A percentile compares a stretch with the other conserved stretches of the same genome.
phyloP scores from a whole-genome alignment of 2,888 invertebrate species.

The Tubulanus polymorphus region DNA sequence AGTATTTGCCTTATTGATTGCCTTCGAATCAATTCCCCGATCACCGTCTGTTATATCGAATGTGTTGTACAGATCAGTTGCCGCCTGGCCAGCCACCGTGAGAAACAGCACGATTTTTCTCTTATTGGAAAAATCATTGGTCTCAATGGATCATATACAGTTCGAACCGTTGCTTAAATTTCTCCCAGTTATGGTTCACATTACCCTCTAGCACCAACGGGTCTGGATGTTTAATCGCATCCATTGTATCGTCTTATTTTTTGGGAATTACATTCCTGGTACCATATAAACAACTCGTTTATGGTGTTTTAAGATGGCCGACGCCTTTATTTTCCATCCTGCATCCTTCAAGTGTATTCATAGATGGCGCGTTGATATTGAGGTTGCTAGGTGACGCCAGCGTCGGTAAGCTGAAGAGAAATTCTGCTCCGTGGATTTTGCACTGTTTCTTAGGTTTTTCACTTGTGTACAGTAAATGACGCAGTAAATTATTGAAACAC shows the following conservation, averaged over 20 bases:
- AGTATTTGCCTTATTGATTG: too few relatives aligned
- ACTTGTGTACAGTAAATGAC: too few relatives aligned
- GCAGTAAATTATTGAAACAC: too few relatives aligned
- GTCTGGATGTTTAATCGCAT: background rate
- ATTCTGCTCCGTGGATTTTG: too few relatives aligned
- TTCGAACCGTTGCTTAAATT: background rate
- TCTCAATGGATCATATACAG: background rate
- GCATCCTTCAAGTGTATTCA: too few relatives aligned
- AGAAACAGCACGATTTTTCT: background rate
- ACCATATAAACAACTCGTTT: background rate
- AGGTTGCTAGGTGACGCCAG: too few relatives aligned
- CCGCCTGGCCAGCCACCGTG: background rate
- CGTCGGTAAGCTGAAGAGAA: too few relatives aligned
- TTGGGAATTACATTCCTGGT: background rate
- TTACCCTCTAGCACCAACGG: background rate
- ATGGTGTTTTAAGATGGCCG: background rate
- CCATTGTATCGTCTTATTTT: background rate
- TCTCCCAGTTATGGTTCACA: background rate
- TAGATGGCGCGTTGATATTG: too few relatives aligned
- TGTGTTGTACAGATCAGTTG: background rate
- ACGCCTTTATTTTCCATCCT: slow-evolving; percentile 3
- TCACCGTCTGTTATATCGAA: background rate
- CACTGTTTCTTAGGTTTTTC: too few relatives aligned
- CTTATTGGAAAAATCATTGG: background rate
- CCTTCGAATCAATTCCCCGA: too few relatives aligned